Evolutionary conservation across 2,797 vertebrate genomes (phyloP), one percentile per base, ranked within the genome.

Genomic region (Silurus aristotelis): DNA sequence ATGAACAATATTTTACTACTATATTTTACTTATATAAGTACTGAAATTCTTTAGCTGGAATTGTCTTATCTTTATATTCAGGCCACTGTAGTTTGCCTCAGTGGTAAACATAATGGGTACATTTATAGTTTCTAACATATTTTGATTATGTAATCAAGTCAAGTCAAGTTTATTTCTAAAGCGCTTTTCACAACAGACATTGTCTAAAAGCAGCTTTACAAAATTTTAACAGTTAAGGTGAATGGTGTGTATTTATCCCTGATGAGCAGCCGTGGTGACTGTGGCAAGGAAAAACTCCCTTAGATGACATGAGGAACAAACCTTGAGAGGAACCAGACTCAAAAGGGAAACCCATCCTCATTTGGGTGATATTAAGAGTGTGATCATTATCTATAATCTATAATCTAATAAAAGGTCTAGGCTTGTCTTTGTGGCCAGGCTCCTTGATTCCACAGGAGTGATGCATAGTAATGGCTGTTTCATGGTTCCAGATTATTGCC

Each of bases 1-100:
- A 27, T 84, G 84, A 78, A 52, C 83, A 89, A 61, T 84, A 81
- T 84, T 83, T 87, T 91, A 15, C 27, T 78, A n/a, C n/a, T n/a
- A 61, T 84, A 81, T 84, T 83, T 87, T 91, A 15, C 27, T 78
- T 38, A 22, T 60, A 60, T 60, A 61, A 61, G 17, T 43, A 31
- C 60, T 46, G 22, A 64, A 79, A 79, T 43, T 64, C 5, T 52
- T 61, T 78, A 9, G 5, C 22, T 64, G 43, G 43, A 64, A 64
- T 80, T 43, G 46, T 81, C 79, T 81, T 68, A 43, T 43, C 60
- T 82, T 71, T n/a, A 52, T 66, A 66, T 80, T 67, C n/a, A 66
- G 61, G 61, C 66, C 61, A 66, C 48, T 80, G 15, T 55, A 67
- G 15, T 67, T 67, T 66, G 61, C n/a, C 63, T 66, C 61, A 27